A percentile compares a stretch with the other conserved stretches of the same genome.
Conservation (phyloP, 2,797 vertebrate genomes). For the Argyrosomus regius region DNA sequence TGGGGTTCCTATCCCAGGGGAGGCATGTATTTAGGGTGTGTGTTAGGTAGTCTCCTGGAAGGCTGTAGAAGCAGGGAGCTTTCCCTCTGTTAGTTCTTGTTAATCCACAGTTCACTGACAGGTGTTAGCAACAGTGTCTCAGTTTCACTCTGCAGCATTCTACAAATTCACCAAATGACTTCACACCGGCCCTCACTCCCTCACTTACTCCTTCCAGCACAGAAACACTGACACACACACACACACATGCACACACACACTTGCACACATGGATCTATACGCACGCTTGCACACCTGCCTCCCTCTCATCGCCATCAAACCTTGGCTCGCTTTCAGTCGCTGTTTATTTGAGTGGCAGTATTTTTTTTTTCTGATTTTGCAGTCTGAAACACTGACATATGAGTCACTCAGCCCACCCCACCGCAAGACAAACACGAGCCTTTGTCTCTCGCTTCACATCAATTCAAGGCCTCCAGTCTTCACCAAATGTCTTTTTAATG, state of each 20-base stretch:
- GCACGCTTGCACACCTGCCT: conserved; percentile 52
- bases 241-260: conserved; percentile 18
- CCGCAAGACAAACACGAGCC: conserved; percentile 55
- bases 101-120: conserved; percentile 59
- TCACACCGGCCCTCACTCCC: conserved; percentile 37
- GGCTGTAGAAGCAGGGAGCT: conserved; percentile 12
- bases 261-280: not conserved
- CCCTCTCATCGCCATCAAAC: conserved; percentile 61
- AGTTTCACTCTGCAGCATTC: conserved; percentile 47
- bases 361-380: conserved; percentile 31
- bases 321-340: conserved; percentile 56
- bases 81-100: conserved; percentile 33
- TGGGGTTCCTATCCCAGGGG: not conserved
- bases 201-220: conserved; percentile 28
- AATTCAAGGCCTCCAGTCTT: conserved; percentile 71
- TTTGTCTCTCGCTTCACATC: conserved; percentile 69
- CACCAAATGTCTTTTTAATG: conserved; percentile 84
- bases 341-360: conserved; percentile 67
- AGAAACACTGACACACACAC: conserved; percentile 24
- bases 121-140: conserved; percentile 50
- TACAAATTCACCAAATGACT: conserved; percentile 66
- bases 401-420: conserved; percentile 47
- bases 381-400: conserved; percentile 65
- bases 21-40: conserved; percentile 6
- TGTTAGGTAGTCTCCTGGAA: conserved; percentile 1